Conservation (phyloP, 2,888 invertebrate species). For the Caradrina kadenii region DNA sequence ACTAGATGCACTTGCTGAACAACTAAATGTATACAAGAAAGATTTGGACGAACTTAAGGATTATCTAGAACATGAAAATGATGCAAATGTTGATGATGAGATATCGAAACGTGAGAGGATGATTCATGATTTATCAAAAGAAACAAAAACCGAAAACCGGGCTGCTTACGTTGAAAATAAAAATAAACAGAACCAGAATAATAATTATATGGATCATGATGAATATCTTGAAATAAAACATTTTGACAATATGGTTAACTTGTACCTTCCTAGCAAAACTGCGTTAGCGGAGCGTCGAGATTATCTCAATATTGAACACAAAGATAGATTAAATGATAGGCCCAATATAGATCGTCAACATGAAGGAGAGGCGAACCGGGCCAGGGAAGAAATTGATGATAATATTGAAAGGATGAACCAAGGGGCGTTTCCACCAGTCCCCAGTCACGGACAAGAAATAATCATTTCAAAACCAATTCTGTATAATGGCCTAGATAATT, state of each 20-base stretch:
- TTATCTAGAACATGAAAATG: slow-evolving; percentile 6
- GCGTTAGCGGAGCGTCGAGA: background rate
- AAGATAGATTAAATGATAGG: slow-evolving; percentile 9
- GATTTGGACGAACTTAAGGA: background rate
- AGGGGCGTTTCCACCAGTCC: background rate
- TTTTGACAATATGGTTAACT: background rate
- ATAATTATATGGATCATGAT: slow-evolving; percentile 11
- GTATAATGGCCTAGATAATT: background rate
- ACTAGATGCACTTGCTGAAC: background rate
- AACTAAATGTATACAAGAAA: background rate
- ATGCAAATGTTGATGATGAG: slow-evolving; percentile 9
- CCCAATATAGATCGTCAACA: background rate
- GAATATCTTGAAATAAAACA: slow-evolving; percentile 11
- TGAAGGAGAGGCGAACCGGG: background rate
- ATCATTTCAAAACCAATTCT: slow-evolving; percentile 7
- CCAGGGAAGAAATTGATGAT: background rate
- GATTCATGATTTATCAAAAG: slow-evolving; percentile 13
- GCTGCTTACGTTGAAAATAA: background rate
- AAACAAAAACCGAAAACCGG: background rate
- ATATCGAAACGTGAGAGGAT: slow-evolving; percentile 19
- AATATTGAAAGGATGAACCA: background rate
- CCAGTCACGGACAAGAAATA: slow-evolving; percentile 1
- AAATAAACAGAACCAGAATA: background rate
- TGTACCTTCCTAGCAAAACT: background rate
- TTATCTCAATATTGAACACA: background rate